Base-by-base conservation (phyloP, 1,140 invertebrate genomes). In the Probaryconus sp. region DNA sequence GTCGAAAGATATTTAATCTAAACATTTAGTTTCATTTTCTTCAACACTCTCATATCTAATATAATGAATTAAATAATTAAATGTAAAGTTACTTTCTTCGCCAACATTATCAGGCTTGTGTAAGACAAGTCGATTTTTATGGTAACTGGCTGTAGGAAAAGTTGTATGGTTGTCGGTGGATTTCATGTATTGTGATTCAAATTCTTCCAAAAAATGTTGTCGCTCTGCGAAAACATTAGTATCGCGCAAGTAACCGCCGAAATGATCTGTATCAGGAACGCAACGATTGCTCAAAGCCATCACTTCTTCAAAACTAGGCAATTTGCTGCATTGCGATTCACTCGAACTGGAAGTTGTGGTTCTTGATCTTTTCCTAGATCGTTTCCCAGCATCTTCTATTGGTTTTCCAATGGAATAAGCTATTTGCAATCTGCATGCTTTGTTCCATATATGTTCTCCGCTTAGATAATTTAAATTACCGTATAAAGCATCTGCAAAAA, bases 161-260 rank as follows among this genome's bases (percentile, higher is more conserved):
- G 30, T 6, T n/a, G 28, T 9, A 33, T 9, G 7, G 5, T 16
- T 10, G 4, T 38, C 30, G 10, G 10, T 14, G 3, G 21, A 18
- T 14, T 35, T 42, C 5, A 3, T 2, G 16, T 18, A 45, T n/a
- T 65, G 37, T 1, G 55, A 53, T 26, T 28, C 51, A 10, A 55
- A 73, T 9, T 73, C 4, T 55, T 65, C 42, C 28, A 26, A 20
- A 67, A 73, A 73, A 9, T 73, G 24, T 13, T 18, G 56, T 20
- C 55, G 9, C 3, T 73, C 69, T 3, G 53, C 28, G 28, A 38
- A 31, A 38, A 65, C 65, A 20, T 65, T 31, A 16, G 58, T 43
- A 4, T 67, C 55, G 3, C 48, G 37, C 21, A 73, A 38, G n/a
- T 73, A 73, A 6, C 69, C 69, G 6, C 61, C 69, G 14, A 73